Evolutionary conservation across 2,797 vertebrate genomes (phyloP), one percentile per base, ranked within the genome.

Genomic region (Peromyscus eremicus): DNA sequence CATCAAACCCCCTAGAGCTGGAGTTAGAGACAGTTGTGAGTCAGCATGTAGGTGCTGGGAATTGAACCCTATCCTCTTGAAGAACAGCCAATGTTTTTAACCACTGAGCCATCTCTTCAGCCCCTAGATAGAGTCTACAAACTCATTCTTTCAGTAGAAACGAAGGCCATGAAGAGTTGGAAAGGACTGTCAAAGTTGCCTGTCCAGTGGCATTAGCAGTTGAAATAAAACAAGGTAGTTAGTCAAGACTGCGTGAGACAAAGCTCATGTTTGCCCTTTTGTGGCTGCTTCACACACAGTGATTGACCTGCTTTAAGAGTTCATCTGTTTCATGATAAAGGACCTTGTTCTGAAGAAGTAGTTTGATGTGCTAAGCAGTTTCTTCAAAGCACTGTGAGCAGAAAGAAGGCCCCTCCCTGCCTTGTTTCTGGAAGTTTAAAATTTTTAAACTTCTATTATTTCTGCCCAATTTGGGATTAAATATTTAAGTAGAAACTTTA

Each of bases 401-500:
- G 32, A 93, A 93, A 92, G 32, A 93, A 93, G 90, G 81, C 32
- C 16, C 66, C 13, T 88, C 16, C 66, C 13, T 88, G 90, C 23
- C 55, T 71, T 66, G 19, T 91, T 94, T 91, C 88, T 96, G 14
- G 14, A 95, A 94, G n/a, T 91, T 85, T 91, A 86, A 86, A 46
- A 62, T 73, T 73, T 16, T 81, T 25, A 91, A 75, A 85, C 34
- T 94, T 91, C 8, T 66, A 3, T 83, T 79, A 60, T 29, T 55
- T 91, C 12, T 92, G 25, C 82, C 55, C 27, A 34, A 27, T 91
- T 95, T 92, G 46, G 10, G 37, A 94, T 87, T 89, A 66, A 91
- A 55, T 62, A 73, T 52, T 73, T 92, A 49, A 76, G 37, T 11
- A 29, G 57, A 91, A 83, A 14, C 2, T 55, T 55, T 75, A n/a